A percentile compares a stretch with the other conserved stretches of the same genome.
These are phyloP conservation scores for Scaptomyza polygonia DNA, from an alignment of 2,888 invertebrate genomes.

Conservation along the genomic window DNA sequence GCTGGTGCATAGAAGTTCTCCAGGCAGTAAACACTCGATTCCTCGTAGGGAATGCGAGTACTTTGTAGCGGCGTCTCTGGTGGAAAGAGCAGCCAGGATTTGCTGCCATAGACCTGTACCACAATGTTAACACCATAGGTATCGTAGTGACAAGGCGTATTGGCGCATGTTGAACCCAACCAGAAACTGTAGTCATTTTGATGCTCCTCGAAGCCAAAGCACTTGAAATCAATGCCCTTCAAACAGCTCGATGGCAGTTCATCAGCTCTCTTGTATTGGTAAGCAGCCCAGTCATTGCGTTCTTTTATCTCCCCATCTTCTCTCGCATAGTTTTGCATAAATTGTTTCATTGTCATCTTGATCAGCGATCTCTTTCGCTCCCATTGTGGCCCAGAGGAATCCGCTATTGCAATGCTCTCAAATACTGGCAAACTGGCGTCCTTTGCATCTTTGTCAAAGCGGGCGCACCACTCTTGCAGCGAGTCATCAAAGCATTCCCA, in stretches of 20 bases:
- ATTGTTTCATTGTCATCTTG: slow-evolving; percentile 87
- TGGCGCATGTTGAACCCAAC: slow-evolving; percentile 94
- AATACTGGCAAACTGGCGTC: slow-evolving; percentile 51
- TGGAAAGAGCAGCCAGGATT: slow-evolving; percentile 96
- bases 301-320: slow-evolving; percentile 31
- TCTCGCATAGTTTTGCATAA: slow-evolving; percentile 84
- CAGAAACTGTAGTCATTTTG: slow-evolving; percentile 92
- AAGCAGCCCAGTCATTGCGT: slow-evolving; percentile 72
- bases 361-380: slow-evolving; percentile 88
- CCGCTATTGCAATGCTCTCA: slow-evolving; percentile 80
- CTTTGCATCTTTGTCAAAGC: slow-evolving; percentile 53
- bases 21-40: slow-evolving; percentile 96
- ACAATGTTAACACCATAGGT: slow-evolving; percentile 97
- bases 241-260: slow-evolving; percentile 73
- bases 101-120: slow-evolving; percentile 94
- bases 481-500: slow-evolving; percentile 81
- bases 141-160: slow-evolving; percentile 97
- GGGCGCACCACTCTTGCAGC: slow-evolving; percentile 76
- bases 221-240: slow-evolving; percentile 87
- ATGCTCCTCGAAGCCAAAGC: slow-evolving; percentile 89
- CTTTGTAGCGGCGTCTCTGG: slow-evolving; percentile 90
- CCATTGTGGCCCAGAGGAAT: slow-evolving; percentile 88
- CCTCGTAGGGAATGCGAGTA: slow-evolving; percentile 96
- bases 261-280: slow-evolving; percentile 76
- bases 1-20: slow-evolving; percentile 91